Percentiles rank a stretch among this genome's conserved stretches.
phyloP scores from a whole-genome alignment of 1,140 invertebrate genomes.

The Diorhabda sublineata region DNA sequence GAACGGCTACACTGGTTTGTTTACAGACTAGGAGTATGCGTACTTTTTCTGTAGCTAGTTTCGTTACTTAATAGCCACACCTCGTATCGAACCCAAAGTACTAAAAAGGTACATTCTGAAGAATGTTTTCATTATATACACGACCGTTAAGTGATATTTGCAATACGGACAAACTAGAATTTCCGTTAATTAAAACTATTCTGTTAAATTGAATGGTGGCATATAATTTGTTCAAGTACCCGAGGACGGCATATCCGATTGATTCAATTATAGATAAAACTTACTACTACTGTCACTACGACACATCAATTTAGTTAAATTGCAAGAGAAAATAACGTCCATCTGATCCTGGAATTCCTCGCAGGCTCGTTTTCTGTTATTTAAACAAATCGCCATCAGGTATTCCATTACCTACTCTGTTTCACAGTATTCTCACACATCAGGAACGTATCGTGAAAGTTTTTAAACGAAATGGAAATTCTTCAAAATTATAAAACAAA shows the following conservation, averaged over 20 bases:
- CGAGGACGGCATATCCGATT: neutral
- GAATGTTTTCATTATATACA: too few relatives aligned
- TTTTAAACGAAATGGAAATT: neutral
- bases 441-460: neutral
- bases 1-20: too few relatives aligned
- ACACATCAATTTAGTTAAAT: neutral
- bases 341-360: neutral
- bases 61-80: too few relatives aligned
- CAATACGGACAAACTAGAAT: too few relatives aligned
- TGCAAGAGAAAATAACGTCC: neutral
- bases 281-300: neutral
- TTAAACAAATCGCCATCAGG: neutral
- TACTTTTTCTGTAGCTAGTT: too few relatives aligned
- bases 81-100: too few relatives aligned
- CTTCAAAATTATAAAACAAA: too few relatives aligned
- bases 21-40: too few relatives aligned
- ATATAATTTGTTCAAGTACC: neutral
- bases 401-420: neutral
- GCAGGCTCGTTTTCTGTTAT: slow-evolving; percentile 1
- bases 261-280: neutral
- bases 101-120: too few relatives aligned
- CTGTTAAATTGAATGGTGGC: neutral
- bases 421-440: neutral
- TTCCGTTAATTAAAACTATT: too few relatives aligned
- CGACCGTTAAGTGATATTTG: too few relatives aligned